Evolutionary conservation across 2,888 invertebrate genomes (phyloP), one percentile per base, ranked within the genome.

Genomic region (Stegana nigrithorax): DNA sequence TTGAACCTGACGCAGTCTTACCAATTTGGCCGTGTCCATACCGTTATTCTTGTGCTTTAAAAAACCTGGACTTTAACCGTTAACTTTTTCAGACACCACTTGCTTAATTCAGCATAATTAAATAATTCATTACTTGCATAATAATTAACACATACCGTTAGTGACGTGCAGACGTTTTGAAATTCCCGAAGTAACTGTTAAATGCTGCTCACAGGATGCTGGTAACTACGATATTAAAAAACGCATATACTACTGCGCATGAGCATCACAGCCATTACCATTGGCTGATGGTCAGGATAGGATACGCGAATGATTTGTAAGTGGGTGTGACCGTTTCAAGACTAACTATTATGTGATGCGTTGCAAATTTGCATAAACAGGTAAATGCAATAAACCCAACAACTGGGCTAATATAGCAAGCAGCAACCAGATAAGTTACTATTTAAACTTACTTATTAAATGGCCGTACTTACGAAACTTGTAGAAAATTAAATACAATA

Each of bases 21-120:
- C 82, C 79, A 81, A 64, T 65, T 81, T 81, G 17, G 73, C 70
- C 47, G 78, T 81, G 72, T 81, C 81, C 78, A 81, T 79, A 60
- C 62, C 45, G 66, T 56, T 67, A 65, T 50, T 39, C 39, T 39
- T 2, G 6, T n/a, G 39, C 4, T 36, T 4, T 3, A 36, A 36
- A 36, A 8, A 8, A 59, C 19, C 67, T 71, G 63, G 73, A 67
- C 62, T 73, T 69, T 65, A 10, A 64, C 55, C 44, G n/a, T n/a
- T n/a, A n/a, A 56, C 57, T 36, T 59, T 51, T 61, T 65, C 60
- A 50, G 61, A 44, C 39, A 25, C 21, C 44, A 42, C 17, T 62
- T 53, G 45, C 39, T 36, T 53, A 60, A 59, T 64, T 65, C 67
- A 72, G 78, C 78, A 78, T 72, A 69, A 78, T 78, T 76, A 64